Evolutionary conservation across 1,140 invertebrate genomes (phyloP).

Genomic region (Melanaphis sacchari): DNA sequence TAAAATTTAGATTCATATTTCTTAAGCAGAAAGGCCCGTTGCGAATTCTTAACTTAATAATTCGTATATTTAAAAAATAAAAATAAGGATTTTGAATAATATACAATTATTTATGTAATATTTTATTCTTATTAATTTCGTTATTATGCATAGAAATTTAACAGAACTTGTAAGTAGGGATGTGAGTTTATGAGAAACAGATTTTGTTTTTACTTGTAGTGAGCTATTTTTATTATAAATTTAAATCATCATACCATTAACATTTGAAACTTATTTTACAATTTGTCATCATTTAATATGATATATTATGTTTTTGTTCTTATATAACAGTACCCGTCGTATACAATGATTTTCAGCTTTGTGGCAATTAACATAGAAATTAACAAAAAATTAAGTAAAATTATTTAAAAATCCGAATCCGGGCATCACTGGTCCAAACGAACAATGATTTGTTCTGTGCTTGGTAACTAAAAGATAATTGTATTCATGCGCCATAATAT

Average conservation of each 20-base stretch:
- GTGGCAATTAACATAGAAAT: background rate
- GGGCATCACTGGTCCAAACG: background rate
- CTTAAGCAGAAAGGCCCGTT: too few relatives aligned
- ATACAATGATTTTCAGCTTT: background rate
- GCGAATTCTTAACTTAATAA: too few relatives aligned
- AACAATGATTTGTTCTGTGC: background rate
- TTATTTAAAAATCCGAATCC: background rate
- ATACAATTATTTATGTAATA: background rate
- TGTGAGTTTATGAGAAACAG: background rate
- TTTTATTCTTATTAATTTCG: background rate
- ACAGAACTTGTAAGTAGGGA: background rate
- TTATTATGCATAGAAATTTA: background rate
- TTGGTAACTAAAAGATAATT: background rate
- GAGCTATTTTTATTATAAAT: background rate
- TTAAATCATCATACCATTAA: background rate
- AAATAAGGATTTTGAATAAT: background rate
- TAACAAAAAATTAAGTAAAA: background rate
- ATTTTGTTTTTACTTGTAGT: background rate
- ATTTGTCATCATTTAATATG: background rate
- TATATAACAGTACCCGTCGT: background rate
- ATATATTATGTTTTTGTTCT: background rate
- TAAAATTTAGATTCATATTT: too few relatives aligned
- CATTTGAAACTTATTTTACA: background rate
- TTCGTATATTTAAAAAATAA: too few relatives aligned
- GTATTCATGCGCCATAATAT: background rate